These are phyloP conservation scores for Cetoscarus ocellatus DNA, from an alignment of 2,797 vertebrate species.

Conservation along the genomic window DNA sequence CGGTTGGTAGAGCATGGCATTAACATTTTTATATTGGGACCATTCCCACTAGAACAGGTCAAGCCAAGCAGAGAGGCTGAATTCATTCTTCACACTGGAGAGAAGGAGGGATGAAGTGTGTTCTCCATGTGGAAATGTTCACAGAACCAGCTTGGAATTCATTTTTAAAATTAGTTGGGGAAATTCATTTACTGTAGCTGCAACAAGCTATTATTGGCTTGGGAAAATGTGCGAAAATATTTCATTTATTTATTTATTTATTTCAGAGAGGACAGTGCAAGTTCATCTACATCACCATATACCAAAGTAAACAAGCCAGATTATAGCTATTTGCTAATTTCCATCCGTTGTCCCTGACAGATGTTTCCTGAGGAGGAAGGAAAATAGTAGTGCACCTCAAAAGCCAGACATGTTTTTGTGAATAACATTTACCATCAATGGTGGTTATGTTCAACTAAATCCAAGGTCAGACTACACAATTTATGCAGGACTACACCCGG, in stretches of 20 bases:
- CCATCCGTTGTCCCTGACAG: too few relatives aligned
- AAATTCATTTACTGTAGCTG: neutral
- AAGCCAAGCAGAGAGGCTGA: constrained; percentile 53
- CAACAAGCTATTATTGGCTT: too few relatives aligned
- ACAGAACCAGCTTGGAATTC: constrained; percentile 9
- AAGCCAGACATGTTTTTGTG: too few relatives aligned
- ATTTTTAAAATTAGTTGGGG: constrained; percentile 1
- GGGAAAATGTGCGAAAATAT: neutral
- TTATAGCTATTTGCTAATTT: too few relatives aligned
- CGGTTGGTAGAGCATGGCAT: constrained; percentile 62
- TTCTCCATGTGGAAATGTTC: constrained; percentile 36
- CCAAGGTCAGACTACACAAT: too few relatives aligned
- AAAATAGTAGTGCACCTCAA: too few relatives aligned
- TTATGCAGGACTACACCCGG: too few relatives aligned
- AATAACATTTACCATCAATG: too few relatives aligned
- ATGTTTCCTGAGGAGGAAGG: too few relatives aligned
- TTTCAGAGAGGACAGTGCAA: too few relatives aligned
- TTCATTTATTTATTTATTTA: neutral
- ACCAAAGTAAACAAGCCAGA: too few relatives aligned
- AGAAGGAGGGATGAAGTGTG: neutral
- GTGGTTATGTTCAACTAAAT: too few relatives aligned
- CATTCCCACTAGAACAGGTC: constrained; percentile 58
- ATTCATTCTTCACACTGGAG: constrained; percentile 42
- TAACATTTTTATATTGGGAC: constrained; percentile 71
- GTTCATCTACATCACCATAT: neutral